These are phyloP conservation scores for Linnaemya tessellans DNA, from an alignment of 2,888 invertebrate species.

Conservation along the genomic window DNA sequence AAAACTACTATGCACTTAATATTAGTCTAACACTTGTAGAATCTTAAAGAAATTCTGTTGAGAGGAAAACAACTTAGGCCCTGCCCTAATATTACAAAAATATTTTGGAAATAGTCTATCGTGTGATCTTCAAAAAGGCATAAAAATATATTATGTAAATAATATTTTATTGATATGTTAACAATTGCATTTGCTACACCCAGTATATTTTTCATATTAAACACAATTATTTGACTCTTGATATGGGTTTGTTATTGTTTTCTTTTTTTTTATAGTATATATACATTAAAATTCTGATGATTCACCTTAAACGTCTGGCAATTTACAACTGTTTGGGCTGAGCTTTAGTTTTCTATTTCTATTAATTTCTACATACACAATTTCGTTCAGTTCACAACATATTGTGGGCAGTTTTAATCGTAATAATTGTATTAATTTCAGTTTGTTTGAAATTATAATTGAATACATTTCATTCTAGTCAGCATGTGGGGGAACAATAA, in stretches of 20 bases:
- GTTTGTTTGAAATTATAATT: conserved; percentile 54
- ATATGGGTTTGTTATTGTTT: conserved; percentile 60
- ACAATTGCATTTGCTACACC: conserved; percentile 71
- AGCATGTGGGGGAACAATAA: conserved; percentile 62
- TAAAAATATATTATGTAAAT: conserved; percentile 32
- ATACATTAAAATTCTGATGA: conserved; percentile 65
- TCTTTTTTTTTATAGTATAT: background rate
- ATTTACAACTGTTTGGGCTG: background rate
- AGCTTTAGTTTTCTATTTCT: conserved; percentile 28
- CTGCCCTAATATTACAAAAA: conserved; percentile 9
- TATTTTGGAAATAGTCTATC: conserved; percentile 1
- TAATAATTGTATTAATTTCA: conserved; percentile 72
- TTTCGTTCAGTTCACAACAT: conserved; percentile 31
- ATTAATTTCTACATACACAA: conserved; percentile 1
- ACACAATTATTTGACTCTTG: conserved; percentile 18
- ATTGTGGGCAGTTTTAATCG: conserved; percentile 68
- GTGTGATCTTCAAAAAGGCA: conserved; percentile 52
- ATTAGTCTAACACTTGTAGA: no score
- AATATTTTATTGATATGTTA: conserved; percentile 71
- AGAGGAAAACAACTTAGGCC: background rate
- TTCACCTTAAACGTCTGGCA: conserved; percentile 65
- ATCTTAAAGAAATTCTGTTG: background rate
- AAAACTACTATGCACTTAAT: no score
- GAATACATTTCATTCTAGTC: conserved; percentile 56
- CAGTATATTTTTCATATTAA: conserved; percentile 58